These are phyloP conservation scores for Tinea pellionella DNA, from an alignment of 2,888 invertebrate genomes.

Conservation along the genomic window DNA sequence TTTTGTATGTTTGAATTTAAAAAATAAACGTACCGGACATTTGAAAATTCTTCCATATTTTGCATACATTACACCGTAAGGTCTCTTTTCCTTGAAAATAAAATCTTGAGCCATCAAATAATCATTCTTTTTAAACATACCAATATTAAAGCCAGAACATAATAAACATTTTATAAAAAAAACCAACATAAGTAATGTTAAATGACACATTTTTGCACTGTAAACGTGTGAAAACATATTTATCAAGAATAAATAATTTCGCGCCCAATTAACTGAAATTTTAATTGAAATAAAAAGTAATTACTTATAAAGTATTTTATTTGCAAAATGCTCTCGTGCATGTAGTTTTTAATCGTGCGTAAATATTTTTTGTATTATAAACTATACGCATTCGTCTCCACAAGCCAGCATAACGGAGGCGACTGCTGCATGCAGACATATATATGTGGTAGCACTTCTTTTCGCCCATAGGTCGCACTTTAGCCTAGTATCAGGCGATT, in stretches of 20 bases:
- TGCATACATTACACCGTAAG: slow-evolving; percentile 26
- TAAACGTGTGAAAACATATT: neutral
- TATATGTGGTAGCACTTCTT: too few relatives aligned
- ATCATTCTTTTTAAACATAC: slow-evolving; percentile 48
- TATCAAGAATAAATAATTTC: neutral
- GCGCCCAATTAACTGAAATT: neutral
- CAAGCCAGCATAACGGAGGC: too few relatives aligned
- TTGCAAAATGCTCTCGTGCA: too few relatives aligned
- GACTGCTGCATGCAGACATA: too few relatives aligned
- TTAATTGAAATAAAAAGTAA: neutral
- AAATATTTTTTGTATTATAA: too few relatives aligned
- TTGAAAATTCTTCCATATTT: slow-evolving; percentile 44
- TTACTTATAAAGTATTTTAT: too few relatives aligned
- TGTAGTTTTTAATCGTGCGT: too few relatives aligned
- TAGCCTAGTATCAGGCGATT: too few relatives aligned
- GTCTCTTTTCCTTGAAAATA: slow-evolving; percentile 32
- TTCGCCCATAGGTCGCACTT: too few relatives aligned
- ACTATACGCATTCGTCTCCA: too few relatives aligned
- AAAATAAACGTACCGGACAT: slow-evolving; percentile 35
- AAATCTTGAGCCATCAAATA: slow-evolving; percentile 41
- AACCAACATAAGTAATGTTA: neutral
- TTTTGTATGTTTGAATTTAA: too few relatives aligned
- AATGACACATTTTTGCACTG: neutral
- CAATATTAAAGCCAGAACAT: slow-evolving; percentile 41
- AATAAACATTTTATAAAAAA: slow-evolving; percentile 14